Base-by-base conservation (phyloP, 1,140 invertebrate species). In the Magallana gigas region DNA sequence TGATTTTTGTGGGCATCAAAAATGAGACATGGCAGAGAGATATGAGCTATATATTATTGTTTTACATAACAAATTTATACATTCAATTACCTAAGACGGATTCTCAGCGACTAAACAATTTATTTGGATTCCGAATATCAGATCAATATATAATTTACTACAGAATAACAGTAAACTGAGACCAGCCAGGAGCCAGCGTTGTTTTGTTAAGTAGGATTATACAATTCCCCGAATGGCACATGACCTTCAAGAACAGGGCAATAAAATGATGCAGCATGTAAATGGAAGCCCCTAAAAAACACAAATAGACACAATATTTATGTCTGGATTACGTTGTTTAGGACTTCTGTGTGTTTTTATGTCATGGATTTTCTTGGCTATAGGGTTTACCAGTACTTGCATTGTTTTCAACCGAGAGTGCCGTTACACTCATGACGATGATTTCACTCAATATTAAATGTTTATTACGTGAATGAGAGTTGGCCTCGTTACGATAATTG, bases 111-210 rank as follows among this genome's bases (percentile, higher is more conserved):
- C 16, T 64, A 64, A 64, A 64, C 9, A 29, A 36, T 76, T 76
- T 76, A 29, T 36, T 29, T 76, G 23, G 68, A 29, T 36, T 18
- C 68, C 23, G 29, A 71, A 76, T 76, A 29, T 76, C 23, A 76
- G 48, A 76, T 76, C 68, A 76, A 76, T 76, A 76, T 36, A 76
- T 23, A 76, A 71, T 18, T 76, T 76, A 18, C 68, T 76, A 76
- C 23, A 18, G 60, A 64, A 16, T 64, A 64, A n/a, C 36, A 48
- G 60, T 64, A 64, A 64, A 64, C 23, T 8, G 68, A 76, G 23
- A 76, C 8, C 68, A 11, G 23, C 60, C 14, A 16, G 8, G 9
- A 76, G 68, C 29, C 6, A 9, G 29, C 23, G 64, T 8, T 76
- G 23, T 76, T 18, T 76, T 76, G 23, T 76, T 76, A 18, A 48